Evolutionary conservation across 2,113 vertebrate species (phyloP).

Genomic region (Phrynosoma blainvillii): DNA sequence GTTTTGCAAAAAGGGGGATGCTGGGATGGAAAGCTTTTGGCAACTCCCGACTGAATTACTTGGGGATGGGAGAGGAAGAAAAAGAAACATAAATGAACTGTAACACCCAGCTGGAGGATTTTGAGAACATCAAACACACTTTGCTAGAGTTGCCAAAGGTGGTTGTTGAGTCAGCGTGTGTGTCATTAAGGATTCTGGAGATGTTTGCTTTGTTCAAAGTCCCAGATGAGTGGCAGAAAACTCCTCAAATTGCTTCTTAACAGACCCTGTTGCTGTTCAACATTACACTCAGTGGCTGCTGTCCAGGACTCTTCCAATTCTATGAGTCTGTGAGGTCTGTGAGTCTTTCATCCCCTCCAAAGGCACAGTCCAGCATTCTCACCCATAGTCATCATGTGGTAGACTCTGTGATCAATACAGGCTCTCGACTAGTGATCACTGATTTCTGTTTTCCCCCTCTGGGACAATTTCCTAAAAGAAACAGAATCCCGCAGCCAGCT

Average conservation of each 20-base stretch:
- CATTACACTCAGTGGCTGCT: background rate
- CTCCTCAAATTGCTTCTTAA: background rate
- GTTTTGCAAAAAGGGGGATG: background rate
- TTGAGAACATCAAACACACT: rapidly evolving
- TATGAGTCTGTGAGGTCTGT: no score
- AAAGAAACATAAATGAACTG: background rate
- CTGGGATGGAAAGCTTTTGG: background rate
- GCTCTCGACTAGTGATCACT: background rate
- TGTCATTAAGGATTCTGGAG: rapidly evolving
- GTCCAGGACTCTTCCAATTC: background rate
- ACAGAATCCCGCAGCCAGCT: no score
- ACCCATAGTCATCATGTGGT: background rate
- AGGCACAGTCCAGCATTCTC: background rate
- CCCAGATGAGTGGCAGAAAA: rapidly evolving
- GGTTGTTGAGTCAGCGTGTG: background rate
- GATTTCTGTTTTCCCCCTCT: background rate
- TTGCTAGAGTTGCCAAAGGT: background rate
- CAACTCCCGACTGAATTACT: background rate
- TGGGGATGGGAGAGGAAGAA: background rate
- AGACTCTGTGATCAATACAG: background rate
- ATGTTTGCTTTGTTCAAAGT: rapidly evolving
- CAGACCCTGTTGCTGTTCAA: background rate
- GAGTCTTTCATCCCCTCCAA: constrained; percentile 11
- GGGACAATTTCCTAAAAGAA: constrained; percentile 1
- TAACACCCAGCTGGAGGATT: background rate